Evolutionary conservation across 2,797 vertebrate genomes (phyloP).

Genomic region (Enteromius radiatus): DNA sequence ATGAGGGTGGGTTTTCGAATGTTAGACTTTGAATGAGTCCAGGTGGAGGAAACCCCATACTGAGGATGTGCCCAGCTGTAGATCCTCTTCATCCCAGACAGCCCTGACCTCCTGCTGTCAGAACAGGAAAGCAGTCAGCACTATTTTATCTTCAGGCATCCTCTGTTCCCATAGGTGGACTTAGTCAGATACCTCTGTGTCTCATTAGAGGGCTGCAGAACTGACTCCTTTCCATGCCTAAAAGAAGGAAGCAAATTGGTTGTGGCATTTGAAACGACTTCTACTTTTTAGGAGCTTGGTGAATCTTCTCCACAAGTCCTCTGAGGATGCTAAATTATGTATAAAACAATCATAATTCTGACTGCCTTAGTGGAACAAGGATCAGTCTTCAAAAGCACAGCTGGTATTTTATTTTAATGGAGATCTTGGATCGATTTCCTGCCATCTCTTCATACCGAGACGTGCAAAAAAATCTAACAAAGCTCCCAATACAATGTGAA

Average conservation of each 20-base stretch:
- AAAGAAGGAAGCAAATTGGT: not conserved
- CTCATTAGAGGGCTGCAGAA: conserved; percentile 24
- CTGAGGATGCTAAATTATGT: not conserved
- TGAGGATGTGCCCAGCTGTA: conserved; percentile 70
- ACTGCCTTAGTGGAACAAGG: not conserved
- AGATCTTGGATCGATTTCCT: not conserved
- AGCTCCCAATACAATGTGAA: not conserved
- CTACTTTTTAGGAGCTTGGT: not conserved
- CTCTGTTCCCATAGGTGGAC: conserved; percentile 48
- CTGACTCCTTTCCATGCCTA: not conserved
- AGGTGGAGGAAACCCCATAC: conserved; percentile 47
- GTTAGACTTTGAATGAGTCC: not conserved
- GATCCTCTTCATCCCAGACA: conserved; percentile 46
- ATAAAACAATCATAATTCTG: conserved; percentile 1
- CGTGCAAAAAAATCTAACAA: not conserved
- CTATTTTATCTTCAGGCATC: conserved; percentile 61
- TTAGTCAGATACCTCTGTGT: not conserved
- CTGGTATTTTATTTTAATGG: not conserved
- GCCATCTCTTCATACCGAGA: not conserved
- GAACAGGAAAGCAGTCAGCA: conserved; percentile 71
- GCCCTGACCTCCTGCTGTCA: conserved; percentile 55
- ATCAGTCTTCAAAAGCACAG: not conserved
- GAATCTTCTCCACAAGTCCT: not conserved
- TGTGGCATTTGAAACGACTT: conserved; percentile 3
- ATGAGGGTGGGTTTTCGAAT: not conserved